Evolutionary conservation across 1,140 invertebrate genomes (phyloP).

Genomic region (Bacillus rossius): DNA sequence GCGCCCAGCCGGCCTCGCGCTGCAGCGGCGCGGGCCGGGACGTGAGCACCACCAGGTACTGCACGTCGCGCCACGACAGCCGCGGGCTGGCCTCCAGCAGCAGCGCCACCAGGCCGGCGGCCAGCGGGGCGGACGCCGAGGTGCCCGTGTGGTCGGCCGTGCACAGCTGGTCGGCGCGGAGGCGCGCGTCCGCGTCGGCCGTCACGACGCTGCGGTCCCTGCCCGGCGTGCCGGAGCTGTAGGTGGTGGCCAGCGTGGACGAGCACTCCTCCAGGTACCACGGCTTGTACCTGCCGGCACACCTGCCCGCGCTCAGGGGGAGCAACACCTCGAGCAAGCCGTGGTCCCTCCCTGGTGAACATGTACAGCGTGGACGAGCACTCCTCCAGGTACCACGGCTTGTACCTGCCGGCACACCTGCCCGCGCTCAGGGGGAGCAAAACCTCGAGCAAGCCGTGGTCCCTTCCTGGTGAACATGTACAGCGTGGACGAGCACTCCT

Average conservation of each 20-base stretch:
- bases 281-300: conserved; percentile 77
- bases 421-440: too few species aligned
- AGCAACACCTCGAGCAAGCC: too few species aligned
- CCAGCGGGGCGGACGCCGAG: conserved; percentile 91
- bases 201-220: conserved; percentile 93
- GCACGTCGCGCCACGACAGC: conserved; percentile 96
- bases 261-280: conserved; percentile 99
- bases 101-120: conserved; percentile 91
- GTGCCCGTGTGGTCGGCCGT: conserved; percentile 87
- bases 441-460: too few species aligned
- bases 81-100: conserved; percentile 90
- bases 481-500: too few species aligned
- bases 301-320: too few species aligned
- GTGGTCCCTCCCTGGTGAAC: too few species aligned
- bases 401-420: too few species aligned
- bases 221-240: conserved; percentile 90
- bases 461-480: too few species aligned
- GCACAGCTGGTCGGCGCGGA: conserved; percentile 79
- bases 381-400: too few species aligned
- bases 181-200: conserved; percentile 87
- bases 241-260: conserved; percentile 93
- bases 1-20: conserved; percentile 83
- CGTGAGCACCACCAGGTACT: conserved; percentile 93
- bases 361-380: too few species aligned
- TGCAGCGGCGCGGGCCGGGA: conserved; percentile 73